phyloP scores from a whole-genome alignment of 2,113 vertebrate genomes.

The Mormyrus iriodes region DNA sequence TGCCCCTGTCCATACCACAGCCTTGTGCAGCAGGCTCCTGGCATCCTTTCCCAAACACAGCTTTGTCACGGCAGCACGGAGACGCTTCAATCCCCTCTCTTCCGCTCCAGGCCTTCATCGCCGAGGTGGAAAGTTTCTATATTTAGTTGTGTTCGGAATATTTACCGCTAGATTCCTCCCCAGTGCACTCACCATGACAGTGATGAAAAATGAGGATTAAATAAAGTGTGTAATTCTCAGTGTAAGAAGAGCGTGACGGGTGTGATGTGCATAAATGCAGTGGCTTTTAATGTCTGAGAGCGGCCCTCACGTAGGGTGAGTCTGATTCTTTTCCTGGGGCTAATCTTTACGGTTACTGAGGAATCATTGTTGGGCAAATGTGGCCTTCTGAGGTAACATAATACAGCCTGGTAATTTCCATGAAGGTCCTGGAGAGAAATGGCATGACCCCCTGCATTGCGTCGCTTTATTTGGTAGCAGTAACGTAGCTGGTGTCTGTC shows the following conservation, averaged over 20 bases:
- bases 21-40: constrained; percentile 49
- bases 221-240: constrained; percentile 70
- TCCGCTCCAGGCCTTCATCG: constrained; percentile 46
- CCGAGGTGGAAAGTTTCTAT: constrained; percentile 39
- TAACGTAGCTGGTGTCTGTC: neutral
- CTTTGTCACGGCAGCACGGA: neutral
- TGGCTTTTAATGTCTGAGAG: neutral
- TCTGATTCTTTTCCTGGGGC: neutral
- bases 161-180: constrained; percentile 38
- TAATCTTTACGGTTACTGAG: neutral
- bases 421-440: neutral
- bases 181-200: constrained; percentile 41
- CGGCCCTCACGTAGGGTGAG: neutral
- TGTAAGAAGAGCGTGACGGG: constrained; percentile 54
- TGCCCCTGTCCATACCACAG: constrained; percentile 60
- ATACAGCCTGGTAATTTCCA: neutral
- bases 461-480: neutral
- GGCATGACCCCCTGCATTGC: neutral
- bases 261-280: neutral
- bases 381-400: neutral
- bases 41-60: neutral
- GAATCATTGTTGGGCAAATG: neutral
- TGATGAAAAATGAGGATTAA: constrained; percentile 62
- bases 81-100: constrained; percentile 25
- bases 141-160: constrained; percentile 37